These are phyloP conservation scores for Manduca sexta DNA, from an alignment of 1,140 invertebrate genomes.

Conservation along the genomic window DNA sequence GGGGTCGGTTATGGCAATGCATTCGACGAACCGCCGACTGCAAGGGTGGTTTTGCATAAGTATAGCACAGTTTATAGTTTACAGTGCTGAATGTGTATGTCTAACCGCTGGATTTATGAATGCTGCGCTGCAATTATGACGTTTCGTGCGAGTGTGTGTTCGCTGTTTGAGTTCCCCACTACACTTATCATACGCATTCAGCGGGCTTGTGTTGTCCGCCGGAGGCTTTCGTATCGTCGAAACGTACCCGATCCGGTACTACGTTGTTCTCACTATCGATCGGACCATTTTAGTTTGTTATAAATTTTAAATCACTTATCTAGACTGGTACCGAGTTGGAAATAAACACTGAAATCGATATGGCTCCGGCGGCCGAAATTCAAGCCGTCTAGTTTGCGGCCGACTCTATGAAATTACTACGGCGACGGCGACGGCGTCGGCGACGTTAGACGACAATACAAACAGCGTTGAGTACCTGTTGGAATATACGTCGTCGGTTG, in stretches of 20 bases:
- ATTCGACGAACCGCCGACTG: conserved; percentile 56
- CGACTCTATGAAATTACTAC: conserved; percentile 14
- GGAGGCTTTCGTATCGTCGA: no score
- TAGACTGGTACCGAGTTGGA: conserved; percentile 31
- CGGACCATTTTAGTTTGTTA: conserved; percentile 28
- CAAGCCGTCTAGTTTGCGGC: conserved; percentile 8
- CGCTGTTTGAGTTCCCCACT: no score
- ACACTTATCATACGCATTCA: no score
- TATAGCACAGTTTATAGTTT: conserved; percentile 50
- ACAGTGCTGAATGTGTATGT: conserved; percentile 54
- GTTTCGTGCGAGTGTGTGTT: conserved; percentile 33
- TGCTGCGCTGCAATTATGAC: conserved; percentile 52
- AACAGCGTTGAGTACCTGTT: conserved; percentile 9
- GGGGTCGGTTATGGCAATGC: conserved; percentile 67
- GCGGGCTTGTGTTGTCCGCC: no score
- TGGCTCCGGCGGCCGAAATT: conserved; percentile 25
- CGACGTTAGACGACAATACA: not conserved
- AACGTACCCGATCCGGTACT: no score
- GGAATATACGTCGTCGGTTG: conserved; percentile 10
- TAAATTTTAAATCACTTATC: conserved; percentile 49
- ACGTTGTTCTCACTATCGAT: conserved; percentile 21
- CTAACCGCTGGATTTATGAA: conserved; percentile 59
- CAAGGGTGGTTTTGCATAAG: conserved; percentile 64
- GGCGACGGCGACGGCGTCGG: no score
- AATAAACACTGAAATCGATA: conserved; percentile 59